These are phyloP conservation scores for Andrena praecox DNA, from an alignment of 2,888 invertebrate genomes.

Conservation along the genomic window DNA sequence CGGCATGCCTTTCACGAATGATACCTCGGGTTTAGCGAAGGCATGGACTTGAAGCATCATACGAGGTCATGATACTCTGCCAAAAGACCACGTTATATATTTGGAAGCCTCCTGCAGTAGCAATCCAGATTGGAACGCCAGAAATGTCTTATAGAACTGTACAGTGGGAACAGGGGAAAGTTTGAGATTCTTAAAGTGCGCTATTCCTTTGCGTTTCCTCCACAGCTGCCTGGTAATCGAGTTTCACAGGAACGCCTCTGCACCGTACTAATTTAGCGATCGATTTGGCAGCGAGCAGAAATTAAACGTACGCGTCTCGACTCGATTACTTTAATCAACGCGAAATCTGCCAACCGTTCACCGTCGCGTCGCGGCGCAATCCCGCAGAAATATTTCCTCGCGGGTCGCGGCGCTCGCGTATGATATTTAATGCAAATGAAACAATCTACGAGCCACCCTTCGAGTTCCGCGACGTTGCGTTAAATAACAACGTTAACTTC, in stretches of 20 bases:
- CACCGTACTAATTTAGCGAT: constrained; percentile 2
- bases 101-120: no score
- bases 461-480: not conserved
- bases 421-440: constrained; percentile 9
- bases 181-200: no score
- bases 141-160: no score
- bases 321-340: constrained; percentile 25
- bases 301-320: constrained; percentile 3
- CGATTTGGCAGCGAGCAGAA: constrained; percentile 6
- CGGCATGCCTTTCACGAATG: no score
- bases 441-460: constrained; percentile 15
- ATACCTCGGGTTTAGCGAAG: no score
- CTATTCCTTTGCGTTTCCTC: not conserved
- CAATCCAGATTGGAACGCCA: no score
- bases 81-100: no score
- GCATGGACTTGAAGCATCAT: no score
- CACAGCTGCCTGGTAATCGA: not conserved
- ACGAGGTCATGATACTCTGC: no score
- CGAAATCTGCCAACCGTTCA: not conserved
- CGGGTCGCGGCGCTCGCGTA: not conserved
- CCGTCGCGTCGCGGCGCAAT: not conserved
- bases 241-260: not conserved
- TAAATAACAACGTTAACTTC: constrained; percentile 4
- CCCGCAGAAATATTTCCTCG: not conserved
- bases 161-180: no score